phyloP scores from a whole-genome alignment of 1,140 invertebrate genomes.

The Drosophila navojoa region DNA sequence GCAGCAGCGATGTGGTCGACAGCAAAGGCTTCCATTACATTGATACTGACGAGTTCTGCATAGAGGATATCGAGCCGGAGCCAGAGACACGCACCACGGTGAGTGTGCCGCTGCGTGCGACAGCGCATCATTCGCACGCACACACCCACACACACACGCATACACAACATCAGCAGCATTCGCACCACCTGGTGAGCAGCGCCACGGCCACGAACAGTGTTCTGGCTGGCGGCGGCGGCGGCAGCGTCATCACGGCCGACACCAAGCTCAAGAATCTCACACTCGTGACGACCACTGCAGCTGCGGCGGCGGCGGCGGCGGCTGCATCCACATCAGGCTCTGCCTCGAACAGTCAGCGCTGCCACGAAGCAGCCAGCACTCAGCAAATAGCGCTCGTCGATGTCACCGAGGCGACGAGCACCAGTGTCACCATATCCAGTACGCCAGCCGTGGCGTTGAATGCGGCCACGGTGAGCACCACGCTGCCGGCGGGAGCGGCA shows the following conservation, averaged over 20 bases:
- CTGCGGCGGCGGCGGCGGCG: slow-evolving; percentile 14
- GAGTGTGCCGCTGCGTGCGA: slow-evolving; percentile 35
- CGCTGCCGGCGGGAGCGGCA: slow-evolving; percentile 36
- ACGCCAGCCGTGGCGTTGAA: slow-evolving; percentile 46
- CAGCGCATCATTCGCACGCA: slow-evolving; percentile 7
- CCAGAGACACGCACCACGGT: slow-evolving; percentile 15
- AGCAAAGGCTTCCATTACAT: slow-evolving; percentile 73
- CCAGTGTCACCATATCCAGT: slow-evolving; percentile 72
- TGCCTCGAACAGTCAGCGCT: slow-evolving; percentile 12
- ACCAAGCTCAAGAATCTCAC: slow-evolving; percentile 79
- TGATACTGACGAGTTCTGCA: slow-evolving; percentile 70
- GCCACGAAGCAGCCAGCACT: slow-evolving; percentile 28
- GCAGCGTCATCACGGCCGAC: slow-evolving; percentile 44
- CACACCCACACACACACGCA: slow-evolving; percentile 4
- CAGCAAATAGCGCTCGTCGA: slow-evolving; percentile 65
- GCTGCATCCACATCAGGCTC: slow-evolving; percentile 1
- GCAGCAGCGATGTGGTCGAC: slow-evolving; percentile 61
- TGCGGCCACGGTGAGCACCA: slow-evolving; percentile 55
- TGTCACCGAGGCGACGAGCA: slow-evolving; percentile 71
- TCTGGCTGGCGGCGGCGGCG: slow-evolving; percentile 45
- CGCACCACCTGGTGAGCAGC: slow-evolving; percentile 31
- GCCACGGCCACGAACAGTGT: slow-evolving; percentile 52
- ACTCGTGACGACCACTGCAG: slow-evolving; percentile 63
- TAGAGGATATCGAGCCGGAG: slow-evolving; percentile 71
- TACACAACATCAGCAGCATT: neutral